Evolutionary conservation across 2,888 invertebrate genomes (phyloP).

Genomic region (Papilio demoleus): DNA sequence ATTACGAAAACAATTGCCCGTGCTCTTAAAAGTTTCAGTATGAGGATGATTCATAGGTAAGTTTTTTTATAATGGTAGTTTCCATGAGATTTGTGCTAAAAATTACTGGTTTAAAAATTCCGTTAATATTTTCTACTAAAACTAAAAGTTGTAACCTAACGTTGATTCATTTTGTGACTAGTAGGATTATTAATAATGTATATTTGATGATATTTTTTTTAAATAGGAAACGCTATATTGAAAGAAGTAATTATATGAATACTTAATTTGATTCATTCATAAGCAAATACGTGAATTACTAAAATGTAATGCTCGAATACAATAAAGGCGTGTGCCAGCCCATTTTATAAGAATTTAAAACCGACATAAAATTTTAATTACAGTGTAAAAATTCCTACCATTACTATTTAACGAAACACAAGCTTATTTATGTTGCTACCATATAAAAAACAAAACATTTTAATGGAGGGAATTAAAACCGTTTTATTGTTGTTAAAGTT

Average conservation of each 20-base stretch:
- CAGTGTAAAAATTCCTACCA: slow-evolving; percentile 25
- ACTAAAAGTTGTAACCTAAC: too few species aligned
- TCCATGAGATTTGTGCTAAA: not conserved
- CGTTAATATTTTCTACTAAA: not conserved
- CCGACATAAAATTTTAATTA: slow-evolving; percentile 26
- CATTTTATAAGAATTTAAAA: slow-evolving; percentile 22
- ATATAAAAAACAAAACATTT: slow-evolving; percentile 21
- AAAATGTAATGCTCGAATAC: too few species aligned
- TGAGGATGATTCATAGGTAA: slow-evolving; percentile 2
- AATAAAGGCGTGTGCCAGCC: not conserved
- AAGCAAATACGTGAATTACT: too few species aligned
- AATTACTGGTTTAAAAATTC: too few species aligned
- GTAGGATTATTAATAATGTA: too few species aligned
- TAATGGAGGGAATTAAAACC: slow-evolving; percentile 8
- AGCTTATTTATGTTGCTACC: slow-evolving; percentile 18
- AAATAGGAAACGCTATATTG: too few species aligned
- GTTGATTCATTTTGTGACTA: too few species aligned
- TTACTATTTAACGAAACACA: slow-evolving; percentile 23
- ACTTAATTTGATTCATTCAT: too few species aligned
- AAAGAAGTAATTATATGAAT: too few species aligned
- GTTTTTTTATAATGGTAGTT: not conserved
- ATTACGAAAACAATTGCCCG: slow-evolving; percentile 5
- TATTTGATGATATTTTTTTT: too few species aligned
- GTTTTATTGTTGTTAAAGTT: slow-evolving; percentile 8
- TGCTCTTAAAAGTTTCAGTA: not conserved